A percentile compares a stretch with the other conserved stretches of the same genome.
Conservation (phyloP, 2,113 vertebrate genomes). For the Chrysochloris asiatica region DNA sequence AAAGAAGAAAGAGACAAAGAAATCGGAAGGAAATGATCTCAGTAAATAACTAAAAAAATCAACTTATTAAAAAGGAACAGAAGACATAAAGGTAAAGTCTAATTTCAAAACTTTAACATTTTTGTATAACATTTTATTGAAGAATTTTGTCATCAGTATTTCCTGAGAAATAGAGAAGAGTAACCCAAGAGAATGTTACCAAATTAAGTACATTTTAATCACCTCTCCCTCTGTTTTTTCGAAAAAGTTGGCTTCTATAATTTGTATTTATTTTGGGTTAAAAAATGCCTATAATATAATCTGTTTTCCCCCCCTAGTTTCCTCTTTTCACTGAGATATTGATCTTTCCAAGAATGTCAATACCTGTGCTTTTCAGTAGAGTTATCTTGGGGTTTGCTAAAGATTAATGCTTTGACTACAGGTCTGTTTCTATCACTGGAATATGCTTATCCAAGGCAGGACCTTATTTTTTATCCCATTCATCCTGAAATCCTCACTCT, state of each 20-base stretch:
- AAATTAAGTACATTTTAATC: background rate
- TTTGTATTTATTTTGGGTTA: background rate
- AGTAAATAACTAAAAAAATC: background rate
- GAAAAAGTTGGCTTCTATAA: background rate
- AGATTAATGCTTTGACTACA: too few relatives aligned
- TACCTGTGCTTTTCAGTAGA: background rate
- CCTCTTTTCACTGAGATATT: background rate
- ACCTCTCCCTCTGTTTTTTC: background rate
- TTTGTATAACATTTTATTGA: background rate
- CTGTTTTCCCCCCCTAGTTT: background rate
- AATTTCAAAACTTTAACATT: background rate
- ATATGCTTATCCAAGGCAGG: too few relatives aligned
- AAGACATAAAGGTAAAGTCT: background rate
- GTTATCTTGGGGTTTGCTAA: too few relatives aligned
- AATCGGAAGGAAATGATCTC: background rate
- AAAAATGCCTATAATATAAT: background rate
- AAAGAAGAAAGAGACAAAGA: slow-evolving; percentile 1
- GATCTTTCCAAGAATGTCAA: background rate
- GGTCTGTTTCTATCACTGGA: too few relatives aligned
- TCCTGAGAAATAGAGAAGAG: background rate
- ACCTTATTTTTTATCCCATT: too few relatives aligned
- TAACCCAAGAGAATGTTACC: background rate
- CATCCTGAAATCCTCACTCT: too few relatives aligned
- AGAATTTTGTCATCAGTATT: background rate
- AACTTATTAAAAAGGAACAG: background rate